Base-by-base conservation (phyloP, 2,113 vertebrate genomes). In the Psammodynastes pulverulentus region DNA sequence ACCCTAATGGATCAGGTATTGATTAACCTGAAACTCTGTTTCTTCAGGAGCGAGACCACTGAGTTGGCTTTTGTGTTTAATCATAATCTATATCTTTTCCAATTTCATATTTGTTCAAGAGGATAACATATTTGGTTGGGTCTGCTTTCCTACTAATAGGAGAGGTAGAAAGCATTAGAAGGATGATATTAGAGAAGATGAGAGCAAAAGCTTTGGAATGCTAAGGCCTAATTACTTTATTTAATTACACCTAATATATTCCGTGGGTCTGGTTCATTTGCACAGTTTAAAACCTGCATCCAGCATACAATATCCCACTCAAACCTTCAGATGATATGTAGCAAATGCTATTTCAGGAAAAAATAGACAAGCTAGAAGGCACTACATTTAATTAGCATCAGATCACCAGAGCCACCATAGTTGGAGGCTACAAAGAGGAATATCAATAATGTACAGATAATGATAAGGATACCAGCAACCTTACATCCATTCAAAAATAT, bases 41-140 rank as follows among this genome's bases (percentile, higher is more conserved):
- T 86, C 12, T 29, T 86, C 17, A 34, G 84, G 51, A 19, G n/a
- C 39, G 54, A 92, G 45, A 46, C 12, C 67, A 23, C 34, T 62
- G 49, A 45, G 58, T 92, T 92, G n/a, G 34, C 8, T 15, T 7
- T 29, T 51, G 62, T 21, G 46, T 62, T 39, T 46, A 88, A 86
- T 94, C 62, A 24, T 67, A 92, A 92, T 51, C 12, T 23, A 72
- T 34, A 26, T 88, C n/a, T 24, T 54, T 92, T 85, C 54, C 62
- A 84, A 48, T 72, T 92, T 90, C 34, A 53, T 72, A 21, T 9
- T 62, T 53, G 79, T 84, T 58, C 26, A 29, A 52, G 72, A 84
- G 10, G 15, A 54, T 45, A 19, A 34, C 49, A 49, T 49, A 52
- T 45, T 49, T 51, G 67, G 91, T 54, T 84, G 24, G 19, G 53